Evolutionary conservation across 2,888 invertebrate genomes (phyloP).

Genomic region (Amblyteles armatorius): DNA sequence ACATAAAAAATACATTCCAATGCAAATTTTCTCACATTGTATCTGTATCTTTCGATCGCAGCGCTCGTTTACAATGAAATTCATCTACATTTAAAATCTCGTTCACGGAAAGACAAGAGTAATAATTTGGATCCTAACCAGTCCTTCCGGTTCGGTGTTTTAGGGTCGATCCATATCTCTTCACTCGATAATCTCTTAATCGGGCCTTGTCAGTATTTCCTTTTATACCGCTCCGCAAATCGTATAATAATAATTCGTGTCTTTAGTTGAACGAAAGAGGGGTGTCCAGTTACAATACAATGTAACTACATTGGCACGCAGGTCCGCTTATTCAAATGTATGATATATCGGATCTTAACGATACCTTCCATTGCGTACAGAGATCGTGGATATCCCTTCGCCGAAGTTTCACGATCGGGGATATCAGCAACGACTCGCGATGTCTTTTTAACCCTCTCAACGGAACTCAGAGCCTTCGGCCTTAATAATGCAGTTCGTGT

Average conservation of each 20-base stretch:
- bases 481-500: constrained; percentile 12
- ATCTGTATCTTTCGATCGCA: constrained; percentile 1
- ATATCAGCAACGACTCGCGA: neutral
- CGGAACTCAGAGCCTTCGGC: neutral
- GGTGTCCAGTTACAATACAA: neutral
- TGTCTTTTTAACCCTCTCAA: constrained; percentile 14
- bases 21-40: neutral
- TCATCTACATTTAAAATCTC: neutral
- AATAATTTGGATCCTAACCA: neutral
- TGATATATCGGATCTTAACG: neutral
- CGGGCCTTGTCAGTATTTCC: neutral
- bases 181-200: neutral
- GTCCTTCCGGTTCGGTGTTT: neutral
- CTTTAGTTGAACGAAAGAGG: neutral
- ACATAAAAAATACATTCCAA: neutral
- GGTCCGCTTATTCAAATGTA: neutral
- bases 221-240: neutral
- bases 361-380: neutral
- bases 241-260: neutral
- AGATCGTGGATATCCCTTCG: neutral
- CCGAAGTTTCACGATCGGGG: constrained; percentile 14
- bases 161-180: neutral
- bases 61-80: neutral
- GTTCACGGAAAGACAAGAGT: neutral
- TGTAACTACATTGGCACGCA: neutral